phyloP scores from a whole-genome alignment of 2,888 invertebrate species.

The Melikaiella ostensackeni region DNA sequence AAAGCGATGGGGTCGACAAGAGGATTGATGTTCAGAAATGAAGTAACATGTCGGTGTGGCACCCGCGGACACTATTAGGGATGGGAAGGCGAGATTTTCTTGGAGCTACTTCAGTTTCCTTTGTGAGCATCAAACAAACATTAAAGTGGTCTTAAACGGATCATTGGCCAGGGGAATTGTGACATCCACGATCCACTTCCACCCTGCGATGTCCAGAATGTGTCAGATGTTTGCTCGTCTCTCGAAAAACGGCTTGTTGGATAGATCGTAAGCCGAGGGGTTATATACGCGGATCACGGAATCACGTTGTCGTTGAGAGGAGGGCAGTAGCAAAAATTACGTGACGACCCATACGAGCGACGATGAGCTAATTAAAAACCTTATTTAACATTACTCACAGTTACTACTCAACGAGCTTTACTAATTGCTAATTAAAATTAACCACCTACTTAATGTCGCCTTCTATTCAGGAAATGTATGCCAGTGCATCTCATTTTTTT shows the following conservation, averaged over 20 bases:
- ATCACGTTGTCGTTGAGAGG: constrained; percentile 55
- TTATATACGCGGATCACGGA: constrained; percentile 50
- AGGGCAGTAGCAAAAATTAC: constrained; percentile 55
- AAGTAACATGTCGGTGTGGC: constrained; percentile 28
- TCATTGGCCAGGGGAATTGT: constrained; percentile 39
- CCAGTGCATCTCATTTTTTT: not conserved
- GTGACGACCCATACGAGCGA: constrained; percentile 44
- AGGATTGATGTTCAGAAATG: not conserved
- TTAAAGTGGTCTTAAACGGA: constrained; percentile 41
- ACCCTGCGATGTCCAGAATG: constrained; percentile 47
- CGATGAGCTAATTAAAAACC: constrained; percentile 19
- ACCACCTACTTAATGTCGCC: constrained; percentile 8
- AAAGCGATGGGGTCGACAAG: constrained; percentile 40
- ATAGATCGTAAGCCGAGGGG: constrained; percentile 50
- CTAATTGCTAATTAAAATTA: constrained; percentile 38
- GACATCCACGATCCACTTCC: constrained; percentile 31
- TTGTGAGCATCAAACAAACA: constrained; percentile 39
- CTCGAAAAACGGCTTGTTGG: constrained; percentile 47
- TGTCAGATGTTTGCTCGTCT: constrained; percentile 55
- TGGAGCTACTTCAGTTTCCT: constrained; percentile 32
- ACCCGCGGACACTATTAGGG: constrained; percentile 28
- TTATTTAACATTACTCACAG: not conserved
- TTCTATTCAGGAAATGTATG: not conserved
- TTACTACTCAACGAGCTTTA: not conserved
- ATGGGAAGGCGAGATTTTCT: constrained; percentile 23